phyloP scores from a whole-genome alignment of 53 echinoderm and acorn worm genomes.

The Echinarachnius parma region DNA sequence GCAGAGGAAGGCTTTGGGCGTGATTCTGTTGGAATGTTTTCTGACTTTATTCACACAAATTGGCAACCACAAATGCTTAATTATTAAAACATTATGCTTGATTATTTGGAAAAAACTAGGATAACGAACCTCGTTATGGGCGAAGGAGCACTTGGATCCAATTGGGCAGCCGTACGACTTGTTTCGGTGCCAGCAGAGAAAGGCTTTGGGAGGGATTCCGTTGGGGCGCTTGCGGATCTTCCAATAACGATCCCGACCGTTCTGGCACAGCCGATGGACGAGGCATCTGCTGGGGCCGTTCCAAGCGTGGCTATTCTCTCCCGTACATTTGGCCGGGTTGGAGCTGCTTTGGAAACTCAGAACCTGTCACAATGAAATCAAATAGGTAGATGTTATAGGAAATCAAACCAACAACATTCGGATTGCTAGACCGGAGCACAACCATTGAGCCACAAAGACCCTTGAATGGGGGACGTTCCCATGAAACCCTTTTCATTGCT shows the following conservation, averaged over 20 bases:
- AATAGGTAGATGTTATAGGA: no score
- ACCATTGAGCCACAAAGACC: no score
- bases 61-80: no score
- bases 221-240: slow-evolving; percentile 72
- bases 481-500: no score
- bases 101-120: no score
- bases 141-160: slow-evolving; percentile 72
- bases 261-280: slow-evolving; percentile 48
- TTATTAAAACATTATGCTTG: no score
- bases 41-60: no score
- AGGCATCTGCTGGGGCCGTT: slow-evolving; percentile 52
- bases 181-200: slow-evolving; percentile 60
- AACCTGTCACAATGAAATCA: no score
- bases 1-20: slow-evolving; percentile 65
- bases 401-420: slow-evolving; percentile 57
- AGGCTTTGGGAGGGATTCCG: slow-evolving; percentile 64
- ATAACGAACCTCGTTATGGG: slow-evolving; percentile 61
- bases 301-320: slow-evolving; percentile 60
- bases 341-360: slow-evolving; percentile 47
- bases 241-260: slow-evolving; percentile 53
- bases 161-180: slow-evolving; percentile 62
- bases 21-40: slow-evolving; percentile 63
- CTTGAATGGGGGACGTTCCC: no score
- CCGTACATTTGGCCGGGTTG: slow-evolving; percentile 43
- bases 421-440: no score